phyloP scores from a whole-genome alignment of 2,888 invertebrate genomes.

The Lepeophtheirus nordmannii region DNA sequence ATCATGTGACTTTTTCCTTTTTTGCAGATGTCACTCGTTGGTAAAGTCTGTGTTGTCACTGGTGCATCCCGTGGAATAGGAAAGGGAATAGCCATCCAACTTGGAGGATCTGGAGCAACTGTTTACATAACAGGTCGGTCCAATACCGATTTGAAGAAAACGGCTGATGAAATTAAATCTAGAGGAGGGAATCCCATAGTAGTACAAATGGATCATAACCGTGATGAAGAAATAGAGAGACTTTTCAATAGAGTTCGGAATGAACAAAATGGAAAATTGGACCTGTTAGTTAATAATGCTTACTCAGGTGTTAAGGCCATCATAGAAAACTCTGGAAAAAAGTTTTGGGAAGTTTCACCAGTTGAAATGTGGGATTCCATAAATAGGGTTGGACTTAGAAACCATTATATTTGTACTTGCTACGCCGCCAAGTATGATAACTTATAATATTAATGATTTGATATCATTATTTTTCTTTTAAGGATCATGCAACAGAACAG shows the following conservation, averaged over 20 bases:
- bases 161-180: constrained; percentile 13
- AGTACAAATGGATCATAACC: constrained; percentile 15
- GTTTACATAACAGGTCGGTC: constrained; percentile 22
- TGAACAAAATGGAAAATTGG: constrained; percentile 19
- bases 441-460: neutral
- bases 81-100: constrained; percentile 53
- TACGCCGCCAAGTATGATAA: constrained; percentile 8
- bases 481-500: constrained; percentile 19
- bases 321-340: neutral
- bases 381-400: constrained; percentile 19
- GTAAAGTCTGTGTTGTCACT: constrained; percentile 43
- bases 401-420: constrained; percentile 15
- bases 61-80: constrained; percentile 85
- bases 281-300: constrained; percentile 19
- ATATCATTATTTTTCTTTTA: neutral
- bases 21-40: neutral
- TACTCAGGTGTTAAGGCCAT: constrained; percentile 16
- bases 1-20: neutral
- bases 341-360: constrained; percentile 1
- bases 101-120: constrained; percentile 32
- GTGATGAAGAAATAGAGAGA: constrained; percentile 8
- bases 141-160: constrained; percentile 7
- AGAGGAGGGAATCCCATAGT: constrained; percentile 12
- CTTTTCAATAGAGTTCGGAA: constrained; percentile 5
- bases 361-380: constrained; percentile 18